Conservation (phyloP, 2,888 invertebrate genomes). For the Lacanobia wlatinum region DNA sequence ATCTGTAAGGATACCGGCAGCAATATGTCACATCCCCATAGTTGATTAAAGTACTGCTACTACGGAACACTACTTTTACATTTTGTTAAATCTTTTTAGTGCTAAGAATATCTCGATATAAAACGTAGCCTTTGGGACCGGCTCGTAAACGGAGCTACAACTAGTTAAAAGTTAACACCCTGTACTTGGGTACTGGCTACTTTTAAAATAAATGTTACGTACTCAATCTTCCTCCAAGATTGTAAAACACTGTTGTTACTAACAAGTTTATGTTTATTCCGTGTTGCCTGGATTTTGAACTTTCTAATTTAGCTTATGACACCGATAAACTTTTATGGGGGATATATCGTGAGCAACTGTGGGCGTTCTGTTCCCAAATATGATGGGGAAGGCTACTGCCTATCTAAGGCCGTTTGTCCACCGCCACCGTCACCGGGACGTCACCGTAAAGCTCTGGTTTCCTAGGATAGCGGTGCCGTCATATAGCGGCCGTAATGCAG, state of each 20-base stretch:
- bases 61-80: neutral
- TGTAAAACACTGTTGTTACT: conserved; percentile 35
- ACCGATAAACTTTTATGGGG: neutral
- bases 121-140: conserved; percentile 30
- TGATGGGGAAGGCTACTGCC: no score
- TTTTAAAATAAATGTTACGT: conserved; percentile 47
- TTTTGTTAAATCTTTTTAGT: conserved; percentile 12
- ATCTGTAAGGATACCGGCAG: no score
- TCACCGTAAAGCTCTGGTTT: no score
- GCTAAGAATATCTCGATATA: conserved; percentile 44
- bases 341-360: neutral
- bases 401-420: no score
- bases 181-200: conserved; percentile 29
- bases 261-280: conserved; percentile 20
- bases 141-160: conserved; percentile 52
- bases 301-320: neutral
- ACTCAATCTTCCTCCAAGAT: conserved; percentile 37
- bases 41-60: no score
- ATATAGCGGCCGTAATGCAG: no score
- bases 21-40: no score
- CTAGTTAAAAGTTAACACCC: conserved; percentile 56
- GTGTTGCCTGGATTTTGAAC: neutral
- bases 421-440: no score
- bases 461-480: no score
- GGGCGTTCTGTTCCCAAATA: neutral